These are phyloP conservation scores for Parus major DNA, from an alignment of 2,113 vertebrate genomes.

Conservation along the genomic window DNA sequence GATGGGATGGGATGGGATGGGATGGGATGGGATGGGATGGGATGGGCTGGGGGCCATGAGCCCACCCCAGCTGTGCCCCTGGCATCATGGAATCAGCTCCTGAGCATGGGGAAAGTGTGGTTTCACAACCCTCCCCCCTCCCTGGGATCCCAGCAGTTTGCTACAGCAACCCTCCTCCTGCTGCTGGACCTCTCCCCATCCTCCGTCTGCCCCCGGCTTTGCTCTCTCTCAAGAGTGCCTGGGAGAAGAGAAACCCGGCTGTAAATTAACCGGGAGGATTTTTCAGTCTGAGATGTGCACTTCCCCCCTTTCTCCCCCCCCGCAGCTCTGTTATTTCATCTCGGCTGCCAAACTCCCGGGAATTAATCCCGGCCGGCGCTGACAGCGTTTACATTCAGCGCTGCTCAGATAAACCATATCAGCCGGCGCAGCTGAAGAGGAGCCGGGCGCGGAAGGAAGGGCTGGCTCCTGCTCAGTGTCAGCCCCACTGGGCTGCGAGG, in stretches of 20 bases:
- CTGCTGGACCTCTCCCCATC: neutral
- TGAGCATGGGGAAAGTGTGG: accelerated
- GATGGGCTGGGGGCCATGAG: accelerated
- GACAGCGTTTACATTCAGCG: slow-evolving; percentile 66
- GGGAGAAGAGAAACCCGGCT: slow-evolving; percentile 10
- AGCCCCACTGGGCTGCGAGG: neutral
- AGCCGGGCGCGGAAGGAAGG: slow-evolving; percentile 47
- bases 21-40: no score
- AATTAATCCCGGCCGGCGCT: slow-evolving; percentile 58
- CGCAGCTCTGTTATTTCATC: neutral
- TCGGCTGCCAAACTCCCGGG: slow-evolving; percentile 25
- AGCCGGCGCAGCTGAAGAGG: slow-evolving; percentile 36
- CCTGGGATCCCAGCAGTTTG: neutral
- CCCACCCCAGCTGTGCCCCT: neutral
- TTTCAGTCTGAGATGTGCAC: slow-evolving; percentile 5
- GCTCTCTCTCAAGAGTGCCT: neutral
- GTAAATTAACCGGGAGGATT: neutral
- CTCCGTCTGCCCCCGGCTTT: neutral
- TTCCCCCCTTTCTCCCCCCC: neutral
- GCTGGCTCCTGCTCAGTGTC: slow-evolving; percentile 50
- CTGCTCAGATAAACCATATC: slow-evolving; percentile 60
- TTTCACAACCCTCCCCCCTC: neutral
- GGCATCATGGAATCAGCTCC: neutral
- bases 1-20: no score
- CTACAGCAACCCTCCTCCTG: neutral